Evolutionary conservation across 1,140 invertebrate genomes (phyloP).

Genomic region (Melanaphis sacchari): DNA sequence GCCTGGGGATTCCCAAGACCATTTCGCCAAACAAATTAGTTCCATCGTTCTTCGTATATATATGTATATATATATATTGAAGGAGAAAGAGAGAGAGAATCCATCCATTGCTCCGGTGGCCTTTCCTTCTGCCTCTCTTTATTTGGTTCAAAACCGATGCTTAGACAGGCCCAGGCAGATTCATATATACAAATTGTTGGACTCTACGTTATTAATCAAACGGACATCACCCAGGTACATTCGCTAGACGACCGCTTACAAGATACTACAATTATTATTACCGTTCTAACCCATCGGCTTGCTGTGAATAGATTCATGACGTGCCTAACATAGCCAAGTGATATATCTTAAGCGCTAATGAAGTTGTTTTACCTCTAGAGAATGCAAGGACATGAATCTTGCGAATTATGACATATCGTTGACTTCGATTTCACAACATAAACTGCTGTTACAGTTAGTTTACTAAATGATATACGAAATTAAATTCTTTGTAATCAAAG

Average conservation of each 20-base stretch:
- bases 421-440: not conserved
- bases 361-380: not conserved
- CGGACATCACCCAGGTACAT: slow-evolving; percentile 1
- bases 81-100: not conserved
- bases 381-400: not conserved
- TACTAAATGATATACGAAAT: not conserved
- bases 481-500: not conserved
- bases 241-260: slow-evolving; percentile 32
- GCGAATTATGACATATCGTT: slow-evolving; percentile 12
- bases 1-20: slow-evolving; percentile 42
- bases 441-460: not conserved
- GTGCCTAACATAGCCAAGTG: not conserved
- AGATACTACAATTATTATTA: slow-evolving; percentile 43
- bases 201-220: slow-evolving; percentile 49
- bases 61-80: not conserved
- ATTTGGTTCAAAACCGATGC: slow-evolving; percentile 24
- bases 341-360: not conserved
- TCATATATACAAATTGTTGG: slow-evolving; percentile 25
- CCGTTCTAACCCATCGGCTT: not conserved
- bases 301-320: slow-evolving; percentile 16
- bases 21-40: slow-evolving; percentile 52
- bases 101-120: not conserved
- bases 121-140: not conserved
- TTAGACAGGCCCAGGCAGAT: not conserved
- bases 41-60: slow-evolving; percentile 44